phyloP scores from a whole-genome alignment of 2,113 vertebrate species.

The Notothenia rossii region DNA sequence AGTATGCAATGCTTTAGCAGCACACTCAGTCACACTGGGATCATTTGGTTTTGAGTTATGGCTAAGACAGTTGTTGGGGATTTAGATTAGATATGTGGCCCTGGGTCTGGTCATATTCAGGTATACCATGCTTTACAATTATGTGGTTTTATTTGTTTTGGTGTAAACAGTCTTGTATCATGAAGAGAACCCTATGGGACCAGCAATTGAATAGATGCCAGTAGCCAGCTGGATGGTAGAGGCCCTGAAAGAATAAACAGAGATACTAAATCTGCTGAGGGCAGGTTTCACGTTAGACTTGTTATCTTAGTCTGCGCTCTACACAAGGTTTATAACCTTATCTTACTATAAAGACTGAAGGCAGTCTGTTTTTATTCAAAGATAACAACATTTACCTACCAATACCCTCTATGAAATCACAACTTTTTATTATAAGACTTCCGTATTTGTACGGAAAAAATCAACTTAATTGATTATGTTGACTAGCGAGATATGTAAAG shows the following conservation, averaged over 20 bases:
- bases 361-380: neutral
- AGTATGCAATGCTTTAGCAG: constrained; percentile 67
- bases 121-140: constrained; percentile 57
- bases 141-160: constrained; percentile 68
- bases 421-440: neutral
- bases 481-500: too few relatives aligned
- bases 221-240: constrained; percentile 30
- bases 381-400: neutral
- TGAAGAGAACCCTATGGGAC: constrained; percentile 31
- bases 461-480: neutral
- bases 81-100: constrained; percentile 48
- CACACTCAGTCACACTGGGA: constrained; percentile 54
- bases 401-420: neutral
- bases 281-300: constrained; percentile 2
- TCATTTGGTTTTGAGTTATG: constrained; percentile 61
- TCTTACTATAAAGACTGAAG: neutral
- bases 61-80: constrained; percentile 54
- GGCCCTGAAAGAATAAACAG: constrained; percentile 14
- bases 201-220: constrained; percentile 27
- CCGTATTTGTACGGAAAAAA: neutral
- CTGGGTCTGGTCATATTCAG: constrained; percentile 54
- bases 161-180: constrained; percentile 54
- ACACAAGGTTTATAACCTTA: neutral
- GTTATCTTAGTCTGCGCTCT: neutral
- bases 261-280: neutral